Conservation (phyloP, 30 jellyfish, hydroid and myxozoan species). For the Hydractinia symbiolongicarpus region DNA sequence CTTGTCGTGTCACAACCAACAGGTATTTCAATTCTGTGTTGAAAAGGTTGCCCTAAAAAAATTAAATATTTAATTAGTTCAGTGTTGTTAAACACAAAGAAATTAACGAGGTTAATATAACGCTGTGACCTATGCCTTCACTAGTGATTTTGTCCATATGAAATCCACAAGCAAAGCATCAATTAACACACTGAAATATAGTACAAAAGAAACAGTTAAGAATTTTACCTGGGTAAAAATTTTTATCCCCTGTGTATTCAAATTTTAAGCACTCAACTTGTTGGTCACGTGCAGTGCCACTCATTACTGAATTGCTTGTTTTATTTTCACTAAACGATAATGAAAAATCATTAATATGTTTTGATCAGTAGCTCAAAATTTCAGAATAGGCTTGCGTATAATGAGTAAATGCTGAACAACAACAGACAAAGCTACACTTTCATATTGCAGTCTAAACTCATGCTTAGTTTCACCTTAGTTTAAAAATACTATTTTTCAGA, state of each 20-base stretch:
- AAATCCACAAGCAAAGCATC: too few relatives aligned
- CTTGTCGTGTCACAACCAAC: neutral
- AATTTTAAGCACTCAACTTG: neutral
- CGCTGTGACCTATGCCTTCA: neutral
- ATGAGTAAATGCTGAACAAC: too few relatives aligned
- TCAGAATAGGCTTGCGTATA: too few relatives aligned
- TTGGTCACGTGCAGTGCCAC: neutral
- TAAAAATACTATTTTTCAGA: too few relatives aligned
- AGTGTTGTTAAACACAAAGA: neutral
- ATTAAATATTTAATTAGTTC: neutral
- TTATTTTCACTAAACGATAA: neutral
- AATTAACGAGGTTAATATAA: neutral
- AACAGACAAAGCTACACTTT: too few relatives aligned
- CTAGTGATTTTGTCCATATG: neutral
- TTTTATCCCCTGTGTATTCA: neutral
- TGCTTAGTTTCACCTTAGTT: too few relatives aligned
- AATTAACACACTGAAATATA: too few relatives aligned
- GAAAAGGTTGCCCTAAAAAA: slow-evolving; percentile 7
- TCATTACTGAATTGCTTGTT: neutral
- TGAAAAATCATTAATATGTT: neutral
- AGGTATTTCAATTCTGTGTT: neutral
- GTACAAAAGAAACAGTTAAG: too few relatives aligned
- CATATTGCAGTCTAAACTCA: too few relatives aligned
- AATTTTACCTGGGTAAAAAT: neutral
- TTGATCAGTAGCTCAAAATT: too few relatives aligned